A percentile compares a stretch with the other conserved stretches of the same genome.
Evolutionary conservation across 2,888 invertebrate species (phyloP).

Genomic region (Atethmia centrago): DNA sequence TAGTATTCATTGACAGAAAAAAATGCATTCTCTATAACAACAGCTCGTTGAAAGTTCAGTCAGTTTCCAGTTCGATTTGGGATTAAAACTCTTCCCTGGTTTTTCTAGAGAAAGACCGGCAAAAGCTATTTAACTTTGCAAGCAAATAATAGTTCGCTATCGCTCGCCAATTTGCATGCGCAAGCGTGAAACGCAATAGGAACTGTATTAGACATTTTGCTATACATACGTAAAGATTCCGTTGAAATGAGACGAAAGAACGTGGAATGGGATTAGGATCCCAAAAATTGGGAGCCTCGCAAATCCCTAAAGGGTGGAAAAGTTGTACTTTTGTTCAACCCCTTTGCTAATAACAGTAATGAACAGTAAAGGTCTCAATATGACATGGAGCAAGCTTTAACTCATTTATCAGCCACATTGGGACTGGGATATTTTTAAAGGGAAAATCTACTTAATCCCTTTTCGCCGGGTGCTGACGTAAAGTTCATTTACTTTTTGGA

Average conservation of each 20-base stretch:
- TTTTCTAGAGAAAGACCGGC: slow-evolving; percentile 76
- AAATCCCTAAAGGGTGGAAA: slow-evolving; percentile 58
- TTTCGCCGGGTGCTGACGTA: slow-evolving; percentile 37
- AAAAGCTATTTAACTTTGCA: slow-evolving; percentile 85
- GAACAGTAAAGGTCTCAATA: slow-evolving; percentile 60
- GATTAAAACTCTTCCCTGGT: slow-evolving; percentile 76
- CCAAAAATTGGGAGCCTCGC: slow-evolving; percentile 50
- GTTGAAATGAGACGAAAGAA: slow-evolving; percentile 58
- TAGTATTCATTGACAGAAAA: slow-evolving; percentile 46
- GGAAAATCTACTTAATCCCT: slow-evolving; percentile 45
- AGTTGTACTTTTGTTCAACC: slow-evolving; percentile 59
- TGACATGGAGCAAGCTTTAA: slow-evolving; percentile 50
- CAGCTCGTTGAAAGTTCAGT: slow-evolving; percentile 60
- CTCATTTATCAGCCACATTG: slow-evolving; percentile 50
- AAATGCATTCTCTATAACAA: slow-evolving; percentile 61
- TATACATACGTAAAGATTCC: slow-evolving; percentile 50
- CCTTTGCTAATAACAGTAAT: slow-evolving; percentile 60
- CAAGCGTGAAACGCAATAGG: slow-evolving; percentile 67
- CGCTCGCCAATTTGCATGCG: slow-evolving; percentile 79
- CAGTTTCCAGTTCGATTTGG: slow-evolving; percentile 69
- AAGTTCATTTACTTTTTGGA: slow-evolving; percentile 39
- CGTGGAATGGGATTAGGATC: slow-evolving; percentile 52
- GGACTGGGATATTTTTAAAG: slow-evolving; percentile 44
- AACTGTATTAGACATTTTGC: slow-evolving; percentile 44
- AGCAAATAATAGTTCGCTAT: slow-evolving; percentile 80